These are phyloP conservation scores for Caenorhabditis sinica DNA, from an alignment of 2,888 invertebrate species.

Conservation along the genomic window DNA sequence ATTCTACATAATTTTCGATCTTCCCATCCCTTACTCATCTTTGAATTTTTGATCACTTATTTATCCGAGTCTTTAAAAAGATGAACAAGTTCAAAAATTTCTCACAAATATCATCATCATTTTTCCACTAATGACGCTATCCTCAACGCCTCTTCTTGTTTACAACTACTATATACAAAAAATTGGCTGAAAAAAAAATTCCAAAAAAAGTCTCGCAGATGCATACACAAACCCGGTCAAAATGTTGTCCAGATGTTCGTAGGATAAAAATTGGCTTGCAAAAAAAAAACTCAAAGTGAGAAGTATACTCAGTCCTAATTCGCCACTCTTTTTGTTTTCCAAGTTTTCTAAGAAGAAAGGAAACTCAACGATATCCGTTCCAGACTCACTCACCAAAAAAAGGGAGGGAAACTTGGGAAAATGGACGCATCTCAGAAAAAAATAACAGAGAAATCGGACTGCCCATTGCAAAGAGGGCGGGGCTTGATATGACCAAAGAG, in stretches of 20 bases:
- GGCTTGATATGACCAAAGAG: background rate
- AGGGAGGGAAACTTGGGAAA: too few species aligned
- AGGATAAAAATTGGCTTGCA: too few species aligned
- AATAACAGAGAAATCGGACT: too few species aligned
- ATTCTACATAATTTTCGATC: background rate
- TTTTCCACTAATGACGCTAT: conserved; percentile 7
- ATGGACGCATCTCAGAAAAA: too few species aligned
- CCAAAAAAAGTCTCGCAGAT: too few species aligned
- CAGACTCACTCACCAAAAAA: too few species aligned
- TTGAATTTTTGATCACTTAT: background rate
- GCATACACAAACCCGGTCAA: background rate
- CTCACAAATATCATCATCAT: conserved; percentile 5
- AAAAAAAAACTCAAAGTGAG: background rate
- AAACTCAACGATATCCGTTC: conserved; percentile 34
- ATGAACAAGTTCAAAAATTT: conserved; percentile 11
- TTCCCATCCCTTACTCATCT: conserved; percentile 20
- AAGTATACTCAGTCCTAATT: too few species aligned
- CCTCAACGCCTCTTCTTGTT: background rate
- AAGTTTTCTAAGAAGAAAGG: conserved; percentile 15
- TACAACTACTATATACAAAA: background rate
- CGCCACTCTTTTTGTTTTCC: conserved; percentile 14
- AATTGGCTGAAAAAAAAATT: conserved; percentile 6
- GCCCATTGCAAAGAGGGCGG: background rate
- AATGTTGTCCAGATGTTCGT: conserved; percentile 1
- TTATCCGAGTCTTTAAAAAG: background rate